Evolutionary conservation across 2,113 vertebrate species (phyloP), one percentile per base, ranked within the genome.

Genomic region (Platichthys stellatus): DNA sequence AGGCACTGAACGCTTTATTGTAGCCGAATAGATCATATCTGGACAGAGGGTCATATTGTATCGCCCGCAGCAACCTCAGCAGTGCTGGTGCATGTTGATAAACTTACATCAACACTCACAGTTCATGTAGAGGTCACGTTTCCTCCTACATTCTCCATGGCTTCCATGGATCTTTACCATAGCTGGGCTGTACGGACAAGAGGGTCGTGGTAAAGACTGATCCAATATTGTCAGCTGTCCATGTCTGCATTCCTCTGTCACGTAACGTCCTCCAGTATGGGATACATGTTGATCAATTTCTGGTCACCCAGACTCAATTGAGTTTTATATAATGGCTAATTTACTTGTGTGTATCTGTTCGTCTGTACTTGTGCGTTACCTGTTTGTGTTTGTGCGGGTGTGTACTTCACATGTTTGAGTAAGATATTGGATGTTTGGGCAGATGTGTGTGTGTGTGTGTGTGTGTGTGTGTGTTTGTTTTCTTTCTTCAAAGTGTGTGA

Each of bases 31-130:
- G 73, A 86, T 86, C 78, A 76, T 49, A 87, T 89, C 75, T 81
- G 73, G 76, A 88, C 45, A 78, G 65, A 80, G 57, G 84, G 78
- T 87, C 62, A 54, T 69, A 61, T 78, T 90, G 74, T 82, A 84
- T 91, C 94, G 93, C 93, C 94, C 88, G 92, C 92, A 93, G 93
- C 93, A 94, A 93, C 92, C 90, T 91, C 90, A 92, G 90, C 90
- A 90, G 88, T 91, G 85, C 83, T 78, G 87, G 88, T 94, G 93
- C 93, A 94, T 94, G 93, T 90, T 91, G 79, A 89, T 88, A 92
- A 89, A 93, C 92, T 90, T 92, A 94, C 92, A 94, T 93, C 89
- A 90, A 92, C 92, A 87, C 85, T 87, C 84, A 84, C 79, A 70
- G 93, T 94, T 93, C 93, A 94, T 94, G 91, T 91, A 93, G 92